Base-by-base conservation (phyloP, 2,113 vertebrate species). In the Rutilus rutilus region DNA sequence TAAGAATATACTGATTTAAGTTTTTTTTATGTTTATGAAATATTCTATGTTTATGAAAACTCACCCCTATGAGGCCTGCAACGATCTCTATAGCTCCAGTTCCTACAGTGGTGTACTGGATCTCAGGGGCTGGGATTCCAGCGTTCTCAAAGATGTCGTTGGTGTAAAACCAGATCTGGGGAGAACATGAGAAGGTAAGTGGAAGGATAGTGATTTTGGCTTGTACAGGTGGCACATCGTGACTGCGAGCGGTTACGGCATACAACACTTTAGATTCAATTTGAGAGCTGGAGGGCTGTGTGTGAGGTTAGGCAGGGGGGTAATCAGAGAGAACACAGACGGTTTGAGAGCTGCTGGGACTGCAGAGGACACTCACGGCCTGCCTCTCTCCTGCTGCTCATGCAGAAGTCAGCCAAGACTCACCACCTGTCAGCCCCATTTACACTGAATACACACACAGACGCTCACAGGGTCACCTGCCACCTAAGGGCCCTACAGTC, bases 111-210 rank as follows among this genome's bases (percentile, higher is more conserved):
- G 95, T 95, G 52, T 97, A 98, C 71, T 95, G 96, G 81, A 97
- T 96, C 91, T 97, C 94, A 77, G 92, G 90, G 4, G 2, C 4
- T 0, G 96, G 95, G 73, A 98, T 94, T 1, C 96, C 95, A 0
- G 96, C 95, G 0, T 97, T 95, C 91, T 96, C 67, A n/a, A 98
- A 97, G 89, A 98, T 97, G 91, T 93, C 90, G 67, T 97, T 97
- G 80, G 97, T 98, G 80, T 98, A 98, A 93, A 97, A 98, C 97
- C 97, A 98, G 90, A 98, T 97, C 97, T 98, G 93, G 42, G 65
- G 83, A 84, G 25, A 78, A 71, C 50, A n/a, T n/a, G 76, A 67
- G 42, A 64, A 10, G 17, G 73, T n/a, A 27, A 82, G 25, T 47
- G n/a, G 6, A 83, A 86, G 25, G 19, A 76, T 54, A 57, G 82